Evolutionary conservation across 1,140 invertebrate genomes (phyloP).

Genomic region (Octopus sinensis): DNA sequence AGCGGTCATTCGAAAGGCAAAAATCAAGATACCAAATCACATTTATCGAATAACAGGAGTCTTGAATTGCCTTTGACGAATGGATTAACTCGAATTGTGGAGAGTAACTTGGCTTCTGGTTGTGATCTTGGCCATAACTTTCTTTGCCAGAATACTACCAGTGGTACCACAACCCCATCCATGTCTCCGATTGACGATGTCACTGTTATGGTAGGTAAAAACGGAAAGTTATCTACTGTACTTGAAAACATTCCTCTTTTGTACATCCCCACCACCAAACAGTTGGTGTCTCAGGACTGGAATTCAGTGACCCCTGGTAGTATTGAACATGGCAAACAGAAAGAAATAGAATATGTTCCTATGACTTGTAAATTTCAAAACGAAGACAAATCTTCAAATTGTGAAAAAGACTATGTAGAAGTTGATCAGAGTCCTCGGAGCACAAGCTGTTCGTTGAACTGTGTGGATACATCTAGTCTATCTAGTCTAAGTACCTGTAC

Average conservation of each 20-base stretch:
- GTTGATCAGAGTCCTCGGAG: slow-evolving; percentile 19
- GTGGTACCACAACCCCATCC: not conserved
- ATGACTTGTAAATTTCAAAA: slow-evolving; percentile 12
- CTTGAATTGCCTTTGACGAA: not conserved
- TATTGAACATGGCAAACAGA: slow-evolving; percentile 8
- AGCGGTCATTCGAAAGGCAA: not conserved
- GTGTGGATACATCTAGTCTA: slow-evolving; percentile 58
- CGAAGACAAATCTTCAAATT: slow-evolving; percentile 15
- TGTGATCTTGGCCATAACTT: not conserved
- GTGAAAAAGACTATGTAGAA: slow-evolving; percentile 17
- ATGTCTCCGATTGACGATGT: slow-evolving; percentile 31
- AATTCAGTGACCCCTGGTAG: not conserved
- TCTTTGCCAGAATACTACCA: not conserved
- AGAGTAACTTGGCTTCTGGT: not conserved
- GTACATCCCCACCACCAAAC: slow-evolving; percentile 51
- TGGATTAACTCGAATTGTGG: not conserved
- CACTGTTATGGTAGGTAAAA: slow-evolving; percentile 36
- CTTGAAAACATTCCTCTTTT: slow-evolving; percentile 47
- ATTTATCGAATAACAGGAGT: not conserved
- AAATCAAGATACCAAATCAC: not conserved
- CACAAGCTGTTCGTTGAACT: slow-evolving; percentile 34
- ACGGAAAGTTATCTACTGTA: slow-evolving; percentile 45
- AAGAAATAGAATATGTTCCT: slow-evolving; percentile 10
- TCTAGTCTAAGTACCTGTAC: slow-evolving; percentile 53
- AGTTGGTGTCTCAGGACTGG: slow-evolving; percentile 31